Conservation (phyloP, 2,797 vertebrate genomes). For the Agapornis canus region DNA sequence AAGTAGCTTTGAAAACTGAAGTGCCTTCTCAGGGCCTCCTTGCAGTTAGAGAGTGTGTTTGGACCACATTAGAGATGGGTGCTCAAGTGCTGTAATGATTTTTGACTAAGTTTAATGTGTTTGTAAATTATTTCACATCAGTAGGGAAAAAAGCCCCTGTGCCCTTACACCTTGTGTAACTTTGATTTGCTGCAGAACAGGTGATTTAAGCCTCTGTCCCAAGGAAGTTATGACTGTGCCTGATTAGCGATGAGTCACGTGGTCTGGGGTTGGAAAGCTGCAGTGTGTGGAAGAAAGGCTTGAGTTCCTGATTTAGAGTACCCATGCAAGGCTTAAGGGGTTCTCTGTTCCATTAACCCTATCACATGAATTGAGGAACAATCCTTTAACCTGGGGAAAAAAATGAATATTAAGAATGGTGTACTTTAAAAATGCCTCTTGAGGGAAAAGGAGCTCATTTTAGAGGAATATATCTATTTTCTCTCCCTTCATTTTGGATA, state of each 20-base stretch:
- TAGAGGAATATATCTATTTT: not conserved
- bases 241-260: rapidly evolving
- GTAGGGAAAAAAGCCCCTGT: rapidly evolving
- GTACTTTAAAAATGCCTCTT: not conserved
- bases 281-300: not conserved
- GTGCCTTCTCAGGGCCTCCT: not conserved
- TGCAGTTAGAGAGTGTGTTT: not conserved
- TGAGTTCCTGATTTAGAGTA: too few species aligned
- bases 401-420: not conserved
- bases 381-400: not conserved
- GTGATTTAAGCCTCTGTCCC: not conserved
- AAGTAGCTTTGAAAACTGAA: not conserved
- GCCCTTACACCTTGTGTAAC: not conserved
- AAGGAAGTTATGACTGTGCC: not conserved
- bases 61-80: not conserved
- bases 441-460: not conserved
- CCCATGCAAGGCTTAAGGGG: rapidly evolving
- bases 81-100: rapidly evolving
- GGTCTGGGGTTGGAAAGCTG: not conserved
- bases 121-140: not conserved
- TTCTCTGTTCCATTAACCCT: not conserved
- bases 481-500: not conserved
- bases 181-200: not conserved
- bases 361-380: not conserved
- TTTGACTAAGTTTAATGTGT: not conserved